Percentiles rank a stretch among this genome's conserved stretches.
These are phyloP conservation scores for Phaethon lepturus DNA, from an alignment of 2,113 vertebrate species.

Conservation along the genomic window DNA sequence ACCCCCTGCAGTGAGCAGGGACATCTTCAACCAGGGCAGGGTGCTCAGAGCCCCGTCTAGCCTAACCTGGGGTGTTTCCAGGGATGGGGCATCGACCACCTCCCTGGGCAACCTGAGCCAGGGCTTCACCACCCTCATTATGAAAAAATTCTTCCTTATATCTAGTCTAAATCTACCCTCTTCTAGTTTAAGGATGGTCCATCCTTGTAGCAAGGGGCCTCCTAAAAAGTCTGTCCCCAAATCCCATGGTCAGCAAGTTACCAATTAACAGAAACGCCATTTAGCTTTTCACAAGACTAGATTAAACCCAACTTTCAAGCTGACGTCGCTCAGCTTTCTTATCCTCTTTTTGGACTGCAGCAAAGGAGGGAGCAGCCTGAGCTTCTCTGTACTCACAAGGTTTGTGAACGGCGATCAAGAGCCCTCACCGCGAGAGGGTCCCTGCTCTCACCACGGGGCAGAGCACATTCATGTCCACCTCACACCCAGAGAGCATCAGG, in stretches of 20 bases:
- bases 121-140: no score
- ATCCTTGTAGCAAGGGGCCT: no score
- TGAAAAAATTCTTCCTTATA: no score
- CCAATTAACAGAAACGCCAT: background rate
- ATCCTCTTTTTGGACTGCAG: background rate
- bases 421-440: background rate
- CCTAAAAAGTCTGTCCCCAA: no score
- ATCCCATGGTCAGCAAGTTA: background rate
- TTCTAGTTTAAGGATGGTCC: no score
- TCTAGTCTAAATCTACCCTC: no score
- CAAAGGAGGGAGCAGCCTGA: background rate
- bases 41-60: no score
- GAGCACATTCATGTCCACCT: background rate
- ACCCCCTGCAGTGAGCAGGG: no score
- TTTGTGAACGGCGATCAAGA: accelerated
- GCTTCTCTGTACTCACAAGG: background rate
- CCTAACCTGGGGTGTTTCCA: no score
- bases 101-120: no score
- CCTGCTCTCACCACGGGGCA: background rate
- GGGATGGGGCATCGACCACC: no score
- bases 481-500: background rate
- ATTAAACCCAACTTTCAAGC: background rate
- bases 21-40: no score
- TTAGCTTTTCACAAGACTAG: background rate
- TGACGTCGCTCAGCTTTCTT: background rate